Percentiles rank a stretch among this genome's conserved stretches.
phyloP scores from a whole-genome alignment of 1,140 invertebrate genomes.

The Zaprionus tsacasi region DNA sequence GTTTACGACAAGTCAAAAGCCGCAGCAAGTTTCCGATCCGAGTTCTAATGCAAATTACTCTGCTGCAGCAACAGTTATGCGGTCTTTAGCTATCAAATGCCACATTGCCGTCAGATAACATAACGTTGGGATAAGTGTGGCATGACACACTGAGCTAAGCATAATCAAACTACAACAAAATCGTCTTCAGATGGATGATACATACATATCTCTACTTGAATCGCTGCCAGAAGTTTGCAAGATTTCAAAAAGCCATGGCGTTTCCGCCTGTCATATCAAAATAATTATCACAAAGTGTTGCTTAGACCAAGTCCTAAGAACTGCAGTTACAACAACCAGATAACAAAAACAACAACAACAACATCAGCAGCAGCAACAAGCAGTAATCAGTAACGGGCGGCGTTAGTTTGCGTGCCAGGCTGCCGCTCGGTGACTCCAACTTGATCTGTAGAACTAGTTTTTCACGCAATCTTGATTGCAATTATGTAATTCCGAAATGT shows the following conservation, averaged over 20 bases:
- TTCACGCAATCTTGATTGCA: constrained; percentile 77
- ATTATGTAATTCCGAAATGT: constrained; percentile 80
- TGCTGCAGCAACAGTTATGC: constrained; percentile 9
- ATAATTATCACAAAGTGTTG: constrained; percentile 76
- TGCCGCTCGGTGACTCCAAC: constrained; percentile 47
- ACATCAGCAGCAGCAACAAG: constrained; percentile 5
- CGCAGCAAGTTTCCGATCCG: neutral
- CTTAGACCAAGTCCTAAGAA: constrained; percentile 56
- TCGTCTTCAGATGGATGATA: constrained; percentile 31
- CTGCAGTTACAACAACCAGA: constrained; percentile 29
- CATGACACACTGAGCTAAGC: constrained; percentile 30
- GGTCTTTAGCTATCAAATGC: constrained; percentile 56
- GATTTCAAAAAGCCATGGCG: constrained; percentile 76
- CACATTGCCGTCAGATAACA: constrained; percentile 62
- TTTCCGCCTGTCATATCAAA: constrained; percentile 81
- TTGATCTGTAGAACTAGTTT: constrained; percentile 72
- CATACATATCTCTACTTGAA: constrained; percentile 9
- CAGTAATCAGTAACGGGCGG: constrained; percentile 39
- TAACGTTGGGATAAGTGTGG: constrained; percentile 46
- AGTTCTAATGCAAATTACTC: constrained; percentile 40
- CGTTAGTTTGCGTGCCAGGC: constrained; percentile 54
- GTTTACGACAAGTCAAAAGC: constrained; percentile 54
- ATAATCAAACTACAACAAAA: constrained; percentile 36
- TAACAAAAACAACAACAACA: neutral
- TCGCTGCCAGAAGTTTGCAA: constrained; percentile 56